phyloP scores from a whole-genome alignment of 2,888 invertebrate species.

The Himalopsyche kuldschensis region DNA sequence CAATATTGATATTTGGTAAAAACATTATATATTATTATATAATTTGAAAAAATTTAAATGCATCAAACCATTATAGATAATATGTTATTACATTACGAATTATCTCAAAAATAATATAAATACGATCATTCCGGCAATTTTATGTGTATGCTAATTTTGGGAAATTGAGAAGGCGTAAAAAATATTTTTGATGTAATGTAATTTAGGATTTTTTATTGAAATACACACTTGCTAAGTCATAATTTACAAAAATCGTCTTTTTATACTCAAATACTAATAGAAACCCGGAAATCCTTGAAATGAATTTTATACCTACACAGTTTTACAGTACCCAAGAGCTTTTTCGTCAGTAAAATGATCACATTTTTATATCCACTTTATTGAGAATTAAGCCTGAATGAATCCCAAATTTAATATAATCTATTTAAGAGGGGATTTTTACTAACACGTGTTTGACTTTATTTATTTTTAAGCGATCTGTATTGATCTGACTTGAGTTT shows the following conservation, averaged over 20 bases:
- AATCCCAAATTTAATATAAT: too few species aligned
- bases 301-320: not conserved
- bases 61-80: not conserved
- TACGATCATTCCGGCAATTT: not conserved
- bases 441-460: too few species aligned
- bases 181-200: not conserved
- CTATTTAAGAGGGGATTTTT: too few species aligned
- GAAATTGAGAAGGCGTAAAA: not conserved
- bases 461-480: too few species aligned
- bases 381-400: too few species aligned
- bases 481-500: too few species aligned
- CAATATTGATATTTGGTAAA: not conserved
- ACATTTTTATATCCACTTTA: too few species aligned
- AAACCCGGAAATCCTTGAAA: not conserved
- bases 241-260: not conserved
- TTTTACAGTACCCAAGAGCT: not conserved
- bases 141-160: not conserved
- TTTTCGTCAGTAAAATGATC: too few species aligned
- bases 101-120: not conserved
- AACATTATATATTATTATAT: not conserved
- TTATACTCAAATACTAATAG: not conserved
- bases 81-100: not conserved
- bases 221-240: not conserved
- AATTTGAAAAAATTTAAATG: not conserved
- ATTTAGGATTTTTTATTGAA: not conserved